Evolutionary conservation across 2,113 vertebrate species (phyloP), one percentile per base, ranked within the genome.

Genomic region (Chaetops frenatus): DNA sequence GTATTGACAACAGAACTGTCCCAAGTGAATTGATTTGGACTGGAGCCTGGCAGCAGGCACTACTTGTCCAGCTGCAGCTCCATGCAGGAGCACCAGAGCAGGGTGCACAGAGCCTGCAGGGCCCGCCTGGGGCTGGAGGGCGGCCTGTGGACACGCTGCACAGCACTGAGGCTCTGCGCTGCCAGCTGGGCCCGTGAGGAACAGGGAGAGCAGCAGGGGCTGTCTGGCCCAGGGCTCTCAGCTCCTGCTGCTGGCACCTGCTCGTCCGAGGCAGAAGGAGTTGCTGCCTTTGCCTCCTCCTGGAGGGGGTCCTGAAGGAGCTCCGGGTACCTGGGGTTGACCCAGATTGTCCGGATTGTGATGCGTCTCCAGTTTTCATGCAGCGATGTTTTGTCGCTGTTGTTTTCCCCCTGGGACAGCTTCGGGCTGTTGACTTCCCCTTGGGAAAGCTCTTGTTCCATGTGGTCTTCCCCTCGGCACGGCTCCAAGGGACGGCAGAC

Each of bases 21-120:
- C 51, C 40, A 33, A 13, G 25, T 4, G 54, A 69, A 16, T 17
- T 4, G 62, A 35, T 25, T 2, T 28, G 54, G 15, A 12, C 4
- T 3, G 0, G 21, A 38, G 16, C 4, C 29, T 16, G 70, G 54
- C 47, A 35, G 47, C 0, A 0, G 53, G 69, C 7, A 7, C 62
- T 82, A 82, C 42, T 7, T 7, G 3, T 31, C 9, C 45, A 38
- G 29, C n/a, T 9, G 54, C 28, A 45, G 9, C 42, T 66, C 25
- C 25, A 27, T 1, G 57, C 71, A 69, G 71, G 31, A 36, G 79
- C 87, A 90, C 54, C 79, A 69, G 71, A 76, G 33, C 40, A 90
- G 47, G 47, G 35, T 20, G 71, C 87, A 61, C 6, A 90, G 62
- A 11, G 62, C 21, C 54, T 4, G 80, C 87, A 83, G 79, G 4